Conservation (phyloP, 2,797 vertebrate species). For the Ataeniobius toweri region DNA sequence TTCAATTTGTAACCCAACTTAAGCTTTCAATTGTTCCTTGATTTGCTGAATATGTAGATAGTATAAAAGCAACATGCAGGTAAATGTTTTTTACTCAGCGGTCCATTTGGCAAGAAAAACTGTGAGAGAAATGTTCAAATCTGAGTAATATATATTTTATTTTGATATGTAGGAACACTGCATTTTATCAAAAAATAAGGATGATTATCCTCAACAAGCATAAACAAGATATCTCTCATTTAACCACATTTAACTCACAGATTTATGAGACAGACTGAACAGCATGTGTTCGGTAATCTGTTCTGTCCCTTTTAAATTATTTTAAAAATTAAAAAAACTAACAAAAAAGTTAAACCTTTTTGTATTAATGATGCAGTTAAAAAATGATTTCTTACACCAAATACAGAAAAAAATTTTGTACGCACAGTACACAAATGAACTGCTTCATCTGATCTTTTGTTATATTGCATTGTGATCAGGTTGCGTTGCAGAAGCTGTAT, state of each 20-base stretch:
- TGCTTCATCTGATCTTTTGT: background rate
- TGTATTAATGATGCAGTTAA: background rate
- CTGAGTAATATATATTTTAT: background rate
- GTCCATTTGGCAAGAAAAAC: background rate
- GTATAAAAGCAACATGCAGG: background rate
- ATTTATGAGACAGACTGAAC: background rate
- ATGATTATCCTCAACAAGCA: background rate
- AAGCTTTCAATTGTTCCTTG: background rate
- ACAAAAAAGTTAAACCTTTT: background rate
- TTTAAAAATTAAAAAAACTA: background rate
- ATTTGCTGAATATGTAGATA: background rate
- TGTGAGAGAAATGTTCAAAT: background rate
- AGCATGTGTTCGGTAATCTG: background rate
- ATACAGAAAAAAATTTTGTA: background rate
- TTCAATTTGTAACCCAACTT: background rate
- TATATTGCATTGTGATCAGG: conserved; percentile 69
- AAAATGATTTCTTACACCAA: background rate
- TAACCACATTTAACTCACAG: too few relatives aligned
- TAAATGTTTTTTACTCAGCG: background rate
- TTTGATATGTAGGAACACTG: background rate
- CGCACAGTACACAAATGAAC: background rate
- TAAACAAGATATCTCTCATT: background rate
- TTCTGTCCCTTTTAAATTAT: background rate
- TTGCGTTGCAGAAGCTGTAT: conserved; percentile 93
- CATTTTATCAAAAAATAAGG: background rate